Evolutionary conservation across 2,797 vertebrate genomes (phyloP).

Genomic region (Carapus acus): DNA sequence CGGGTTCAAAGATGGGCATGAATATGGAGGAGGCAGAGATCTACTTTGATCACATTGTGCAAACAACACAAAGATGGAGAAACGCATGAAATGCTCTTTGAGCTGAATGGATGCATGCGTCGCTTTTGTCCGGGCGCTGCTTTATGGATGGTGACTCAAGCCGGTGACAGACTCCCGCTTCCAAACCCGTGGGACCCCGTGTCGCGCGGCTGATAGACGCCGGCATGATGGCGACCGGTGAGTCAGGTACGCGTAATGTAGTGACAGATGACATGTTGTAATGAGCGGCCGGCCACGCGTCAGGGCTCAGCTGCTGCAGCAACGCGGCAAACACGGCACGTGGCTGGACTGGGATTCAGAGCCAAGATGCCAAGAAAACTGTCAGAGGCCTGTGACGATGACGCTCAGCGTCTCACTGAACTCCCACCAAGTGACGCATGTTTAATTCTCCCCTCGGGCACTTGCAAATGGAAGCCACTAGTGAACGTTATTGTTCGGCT

Average conservation of each 20-base stretch:
- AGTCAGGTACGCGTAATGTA: conserved; percentile 47
- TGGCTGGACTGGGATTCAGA: conserved; percentile 18
- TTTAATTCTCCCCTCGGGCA: conserved; percentile 11
- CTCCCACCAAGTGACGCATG: conserved; percentile 27
- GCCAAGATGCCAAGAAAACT: conserved; percentile 36
- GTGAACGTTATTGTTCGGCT: conserved; percentile 7
- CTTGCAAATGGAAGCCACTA: neutral
- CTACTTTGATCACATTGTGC: conserved; percentile 49
- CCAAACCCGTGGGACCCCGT: conserved; percentile 33
- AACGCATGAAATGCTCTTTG: conserved; percentile 23
- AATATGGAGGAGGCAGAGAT: conserved; percentile 39
- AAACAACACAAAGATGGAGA: conserved; percentile 3
- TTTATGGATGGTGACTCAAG: conserved; percentile 1
- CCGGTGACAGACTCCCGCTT: conserved; percentile 32
- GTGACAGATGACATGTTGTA: conserved; percentile 46
- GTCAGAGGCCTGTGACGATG: conserved; percentile 34
- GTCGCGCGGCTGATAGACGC: conserved; percentile 40
- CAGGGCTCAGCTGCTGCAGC: conserved; percentile 31
- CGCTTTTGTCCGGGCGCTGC: too few species aligned
- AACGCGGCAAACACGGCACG: conserved; percentile 24
- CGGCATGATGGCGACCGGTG: conserved; percentile 36
- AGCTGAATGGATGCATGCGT: conserved; percentile 6
- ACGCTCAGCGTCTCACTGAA: conserved; percentile 39
- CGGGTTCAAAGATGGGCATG: conserved; percentile 49
- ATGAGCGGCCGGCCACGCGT: conserved; percentile 20